These are phyloP conservation scores for Eublepharis macularius DNA, from an alignment of 2,113 vertebrate genomes.

Conservation along the genomic window DNA sequence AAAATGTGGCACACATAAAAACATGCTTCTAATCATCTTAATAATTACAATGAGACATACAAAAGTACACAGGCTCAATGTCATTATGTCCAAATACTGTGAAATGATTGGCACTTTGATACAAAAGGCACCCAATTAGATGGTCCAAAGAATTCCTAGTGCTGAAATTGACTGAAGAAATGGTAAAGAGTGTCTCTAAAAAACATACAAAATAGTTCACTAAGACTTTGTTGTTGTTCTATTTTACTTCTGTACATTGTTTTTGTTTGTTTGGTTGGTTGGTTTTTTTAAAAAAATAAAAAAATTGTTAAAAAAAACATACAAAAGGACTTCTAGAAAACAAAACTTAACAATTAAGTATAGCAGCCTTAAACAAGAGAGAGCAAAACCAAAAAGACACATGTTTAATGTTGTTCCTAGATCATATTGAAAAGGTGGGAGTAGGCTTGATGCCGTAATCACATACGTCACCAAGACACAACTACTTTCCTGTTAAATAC, in stretches of 20 bases:
- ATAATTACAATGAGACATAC: background rate
- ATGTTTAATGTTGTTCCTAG: background rate
- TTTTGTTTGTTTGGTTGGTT: too few species aligned
- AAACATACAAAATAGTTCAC: background rate
- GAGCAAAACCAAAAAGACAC: background rate
- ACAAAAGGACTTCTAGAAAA: background rate
- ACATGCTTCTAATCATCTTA: background rate
- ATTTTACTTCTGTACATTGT: too few species aligned
- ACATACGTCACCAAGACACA: background rate
- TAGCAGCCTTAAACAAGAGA: background rate
- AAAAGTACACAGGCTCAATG: background rate
- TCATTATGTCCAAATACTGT: background rate
- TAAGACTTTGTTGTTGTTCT: too few species aligned
- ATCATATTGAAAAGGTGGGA: background rate
- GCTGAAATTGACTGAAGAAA: background rate
- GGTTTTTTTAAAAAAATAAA: too few species aligned
- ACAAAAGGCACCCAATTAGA: background rate
- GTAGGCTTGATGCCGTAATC: background rate
- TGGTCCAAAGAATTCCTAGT: background rate
- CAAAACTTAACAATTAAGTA: background rate
- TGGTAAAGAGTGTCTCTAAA: background rate
- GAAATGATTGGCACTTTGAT: background rate
- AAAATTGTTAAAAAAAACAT: too few species aligned
- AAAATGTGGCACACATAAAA: background rate
- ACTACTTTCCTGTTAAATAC: background rate